These are phyloP conservation scores for Melanotaenia boesemani DNA, from an alignment of 2,797 vertebrate genomes.

Conservation along the genomic window DNA sequence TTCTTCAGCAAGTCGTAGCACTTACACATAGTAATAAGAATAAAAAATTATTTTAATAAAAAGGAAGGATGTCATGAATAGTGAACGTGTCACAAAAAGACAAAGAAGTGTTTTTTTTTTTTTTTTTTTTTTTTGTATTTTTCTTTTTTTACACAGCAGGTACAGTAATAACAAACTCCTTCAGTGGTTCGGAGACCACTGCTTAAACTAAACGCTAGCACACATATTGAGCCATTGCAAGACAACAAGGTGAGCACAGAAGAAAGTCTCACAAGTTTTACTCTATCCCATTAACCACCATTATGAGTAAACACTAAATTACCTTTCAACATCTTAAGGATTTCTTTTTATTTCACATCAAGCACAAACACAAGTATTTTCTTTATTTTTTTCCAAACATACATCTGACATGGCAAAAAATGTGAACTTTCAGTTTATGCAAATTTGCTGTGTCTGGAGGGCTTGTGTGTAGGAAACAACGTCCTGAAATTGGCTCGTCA, in stretches of 20 bases:
- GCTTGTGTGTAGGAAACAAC: constrained; percentile 67
- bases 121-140: constrained; percentile 47
- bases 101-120: constrained; percentile 65
- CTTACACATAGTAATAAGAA: constrained; percentile 41
- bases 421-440: constrained; percentile 65
- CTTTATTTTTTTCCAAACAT: constrained; percentile 45
- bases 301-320: constrained; percentile 71
- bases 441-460: constrained; percentile 61
- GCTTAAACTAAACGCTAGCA: constrained; percentile 80
- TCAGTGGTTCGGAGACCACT: constrained; percentile 65
- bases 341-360: constrained; percentile 73
- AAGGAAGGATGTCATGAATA: constrained; percentile 56
- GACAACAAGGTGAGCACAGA: constrained; percentile 79
- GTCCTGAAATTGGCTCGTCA: constrained; percentile 65
- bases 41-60: constrained; percentile 52
- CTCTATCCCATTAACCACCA: constrained; percentile 71
- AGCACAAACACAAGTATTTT: constrained; percentile 80
- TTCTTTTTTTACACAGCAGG: constrained; percentile 60
- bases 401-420: constrained; percentile 79
- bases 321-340: constrained; percentile 72
- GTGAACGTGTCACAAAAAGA: constrained; percentile 79
- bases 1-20: constrained; percentile 35
- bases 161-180: constrained; percentile 77
- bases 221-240: constrained; percentile 76
- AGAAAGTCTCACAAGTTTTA: constrained; percentile 76